Evolutionary conservation across 2,113 vertebrate species (phyloP).

Genomic region (Dasypus novemcinctus): DNA sequence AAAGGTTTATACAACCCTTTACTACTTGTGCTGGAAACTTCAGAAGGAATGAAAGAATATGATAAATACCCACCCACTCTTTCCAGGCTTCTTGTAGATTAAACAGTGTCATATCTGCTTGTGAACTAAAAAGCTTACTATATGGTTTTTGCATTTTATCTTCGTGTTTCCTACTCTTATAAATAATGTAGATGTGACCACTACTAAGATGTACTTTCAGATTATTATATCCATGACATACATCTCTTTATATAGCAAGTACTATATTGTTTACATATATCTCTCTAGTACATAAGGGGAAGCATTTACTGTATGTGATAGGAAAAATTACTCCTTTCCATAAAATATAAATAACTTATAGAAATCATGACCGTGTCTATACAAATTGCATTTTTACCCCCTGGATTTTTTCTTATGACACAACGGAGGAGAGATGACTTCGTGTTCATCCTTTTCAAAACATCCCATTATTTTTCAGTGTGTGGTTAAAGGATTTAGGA

Average conservation of each 20-base stretch:
- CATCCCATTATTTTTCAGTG: background rate
- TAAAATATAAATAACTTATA: background rate
- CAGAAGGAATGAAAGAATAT: constrained; percentile 41
- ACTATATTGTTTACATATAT: background rate
- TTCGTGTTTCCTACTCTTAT: constrained; percentile 28
- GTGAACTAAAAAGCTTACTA: background rate
- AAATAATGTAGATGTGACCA: background rate
- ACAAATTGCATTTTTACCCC: background rate
- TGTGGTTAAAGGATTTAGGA: background rate
- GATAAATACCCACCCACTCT: constrained; percentile 62
- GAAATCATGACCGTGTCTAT: background rate
- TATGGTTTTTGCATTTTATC: constrained; percentile 59
- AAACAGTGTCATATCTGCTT: constrained; percentile 60
- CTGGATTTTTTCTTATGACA: background rate
- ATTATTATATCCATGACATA: background rate
- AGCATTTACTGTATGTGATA: background rate
- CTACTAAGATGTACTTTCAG: background rate
- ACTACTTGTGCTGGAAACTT: constrained; percentile 35
- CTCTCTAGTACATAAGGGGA: background rate
- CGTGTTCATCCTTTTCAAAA: background rate
- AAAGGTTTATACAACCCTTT: background rate
- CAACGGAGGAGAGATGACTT: background rate
- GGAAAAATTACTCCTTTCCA: background rate
- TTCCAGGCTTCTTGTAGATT: constrained; percentile 48
- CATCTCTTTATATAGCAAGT: constrained; percentile 13